These are phyloP conservation scores for Mesochorus sp. DNA, from an alignment of 2,888 invertebrate genomes.

Conservation along the genomic window DNA sequence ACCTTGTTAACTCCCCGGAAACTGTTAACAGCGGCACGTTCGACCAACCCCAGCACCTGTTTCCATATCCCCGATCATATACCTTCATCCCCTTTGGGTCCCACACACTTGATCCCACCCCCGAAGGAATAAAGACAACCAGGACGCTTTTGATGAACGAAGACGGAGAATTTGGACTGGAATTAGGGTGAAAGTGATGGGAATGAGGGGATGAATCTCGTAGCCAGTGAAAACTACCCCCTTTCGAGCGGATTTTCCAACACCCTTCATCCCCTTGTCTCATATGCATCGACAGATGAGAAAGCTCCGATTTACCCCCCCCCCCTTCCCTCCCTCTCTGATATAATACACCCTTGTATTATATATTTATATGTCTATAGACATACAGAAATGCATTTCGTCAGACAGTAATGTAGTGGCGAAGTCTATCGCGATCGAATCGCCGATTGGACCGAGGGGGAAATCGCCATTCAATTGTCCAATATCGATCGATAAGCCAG, in stretches of 20 bases:
- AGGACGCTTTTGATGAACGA: no score
- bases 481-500: conserved; percentile 67
- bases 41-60: conserved; percentile 64
- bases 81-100: conserved; percentile 23
- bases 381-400: neutral
- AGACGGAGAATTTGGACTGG: no score
- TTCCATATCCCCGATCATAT: conserved; percentile 37
- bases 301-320: no score
- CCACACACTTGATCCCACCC: conserved; percentile 43
- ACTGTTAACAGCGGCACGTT: conserved; percentile 78
- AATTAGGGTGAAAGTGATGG: no score
- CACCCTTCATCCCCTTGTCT: no score
- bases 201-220: no score
- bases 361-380: neutral
- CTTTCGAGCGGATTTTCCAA: no score
- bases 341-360: conserved; percentile 13
- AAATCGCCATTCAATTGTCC: conserved; percentile 79
- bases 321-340: neutral
- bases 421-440: conserved; percentile 75
- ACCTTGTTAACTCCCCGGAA: conserved; percentile 80
- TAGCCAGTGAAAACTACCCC: no score
- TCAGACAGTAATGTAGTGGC: conserved; percentile 45
- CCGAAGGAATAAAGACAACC: conserved; percentile 24
- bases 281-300: no score
- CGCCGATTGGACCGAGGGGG: conserved; percentile 75